Percentiles rank a stretch among this genome's conserved stretches.
Conservation (phyloP, 1,140 invertebrate species). For the Brachionus rotundiformis region DNA sequence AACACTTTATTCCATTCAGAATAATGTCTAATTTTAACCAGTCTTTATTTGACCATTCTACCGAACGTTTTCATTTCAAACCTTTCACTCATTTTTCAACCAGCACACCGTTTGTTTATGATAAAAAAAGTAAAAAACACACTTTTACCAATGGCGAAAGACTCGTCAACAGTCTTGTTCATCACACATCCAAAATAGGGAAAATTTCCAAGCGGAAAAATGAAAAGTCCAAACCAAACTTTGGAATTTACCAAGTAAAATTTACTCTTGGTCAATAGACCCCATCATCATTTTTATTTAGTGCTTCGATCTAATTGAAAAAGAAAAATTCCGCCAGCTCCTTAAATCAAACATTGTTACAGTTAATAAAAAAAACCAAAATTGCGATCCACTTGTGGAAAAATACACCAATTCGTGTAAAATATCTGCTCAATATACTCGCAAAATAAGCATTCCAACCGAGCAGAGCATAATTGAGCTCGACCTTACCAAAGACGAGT, state of each 20-base stretch:
- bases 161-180: neutral
- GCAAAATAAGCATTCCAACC: neutral
- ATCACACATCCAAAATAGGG: constrained; percentile 3
- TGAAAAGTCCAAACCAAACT: neutral
- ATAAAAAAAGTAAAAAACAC: neutral
- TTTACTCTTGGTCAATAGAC: neutral
- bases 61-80: constrained; percentile 22
- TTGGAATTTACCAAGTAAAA: neutral
- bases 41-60: neutral
- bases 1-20: too few relatives aligned
- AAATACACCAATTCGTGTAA: constrained; percentile 27
- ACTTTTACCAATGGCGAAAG: constrained; percentile 3
- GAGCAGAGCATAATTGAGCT: constrained; percentile 11
- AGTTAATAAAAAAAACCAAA: constrained; percentile 18
- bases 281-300: neutral
- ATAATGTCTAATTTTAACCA: constrained; percentile 28
- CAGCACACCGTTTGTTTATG: constrained; percentile 14
- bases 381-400: neutral
- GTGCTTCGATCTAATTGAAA: constrained; percentile 3
- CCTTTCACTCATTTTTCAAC: neutral
- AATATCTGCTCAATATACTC: neutral
- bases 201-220: constrained; percentile 26
- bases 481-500: constrained; percentile 24
- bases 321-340: constrained; percentile 33
- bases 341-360: neutral